Evolutionary conservation across 1,140 invertebrate species (phyloP).

Genomic region (Pollicipes pollicipes): DNA sequence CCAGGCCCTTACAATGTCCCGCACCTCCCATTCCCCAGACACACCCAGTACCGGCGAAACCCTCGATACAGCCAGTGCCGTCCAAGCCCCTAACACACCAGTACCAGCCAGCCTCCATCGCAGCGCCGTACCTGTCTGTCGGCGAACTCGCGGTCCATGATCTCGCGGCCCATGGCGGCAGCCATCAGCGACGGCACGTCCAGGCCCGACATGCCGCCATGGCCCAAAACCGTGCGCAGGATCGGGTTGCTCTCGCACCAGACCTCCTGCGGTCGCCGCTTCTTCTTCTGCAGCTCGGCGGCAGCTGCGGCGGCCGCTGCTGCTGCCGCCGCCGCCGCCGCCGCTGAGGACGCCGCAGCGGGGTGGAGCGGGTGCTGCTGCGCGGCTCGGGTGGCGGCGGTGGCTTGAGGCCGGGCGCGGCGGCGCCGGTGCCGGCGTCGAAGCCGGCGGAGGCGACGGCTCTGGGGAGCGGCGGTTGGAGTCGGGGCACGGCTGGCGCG

Average conservation of each 20-base stretch:
- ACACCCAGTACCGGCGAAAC: too few species aligned
- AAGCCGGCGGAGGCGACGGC: background rate
- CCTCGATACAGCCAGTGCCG: too few species aligned
- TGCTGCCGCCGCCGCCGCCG: background rate
- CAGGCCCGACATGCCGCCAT: background rate
- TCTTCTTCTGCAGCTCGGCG: background rate
- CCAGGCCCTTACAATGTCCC: too few species aligned
- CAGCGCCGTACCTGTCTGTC: constrained; percentile 3
- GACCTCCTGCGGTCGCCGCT: background rate
- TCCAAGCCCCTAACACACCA: background rate
- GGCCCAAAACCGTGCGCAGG: constrained; percentile 4
- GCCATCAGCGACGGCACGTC: constrained; percentile 4
- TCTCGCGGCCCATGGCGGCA: background rate
- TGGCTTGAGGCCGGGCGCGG: background rate
- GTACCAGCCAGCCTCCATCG: background rate
- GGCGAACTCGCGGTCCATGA: constrained; percentile 5
- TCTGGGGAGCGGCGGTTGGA: background rate
- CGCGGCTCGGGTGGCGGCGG: background rate
- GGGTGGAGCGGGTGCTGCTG: background rate
- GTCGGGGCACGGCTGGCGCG: background rate
- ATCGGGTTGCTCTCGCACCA: constrained; percentile 4
- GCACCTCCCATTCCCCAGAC: too few species aligned
- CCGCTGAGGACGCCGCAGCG: background rate
- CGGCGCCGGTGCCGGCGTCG: background rate
- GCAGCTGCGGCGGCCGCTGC: background rate